Base-by-base conservation (phyloP, 2,113 vertebrate species). In the Poeciliopsis occidentalis region DNA sequence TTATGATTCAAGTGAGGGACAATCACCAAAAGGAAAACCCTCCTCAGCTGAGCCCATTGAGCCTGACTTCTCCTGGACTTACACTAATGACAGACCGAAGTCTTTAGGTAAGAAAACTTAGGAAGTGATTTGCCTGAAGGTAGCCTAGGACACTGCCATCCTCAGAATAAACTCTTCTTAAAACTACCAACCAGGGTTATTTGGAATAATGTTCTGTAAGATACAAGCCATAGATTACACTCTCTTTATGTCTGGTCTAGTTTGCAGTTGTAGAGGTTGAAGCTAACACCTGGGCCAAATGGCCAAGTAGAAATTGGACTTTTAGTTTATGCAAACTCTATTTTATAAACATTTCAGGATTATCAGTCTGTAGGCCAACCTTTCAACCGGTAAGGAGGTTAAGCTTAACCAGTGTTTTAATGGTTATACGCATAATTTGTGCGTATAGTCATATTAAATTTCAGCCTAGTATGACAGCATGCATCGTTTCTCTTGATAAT, bases 71-170 rank as follows among this genome's bases (percentile, higher is more conserved):
- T 86, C 90, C 79, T 94, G 93, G 85, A 80, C 87, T 76, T 92
- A 94, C 71, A 88, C 90, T 79, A 95, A 84, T 1, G 95, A 96
- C 89, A 95, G 96, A 74, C 95, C 95, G 62, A 97, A 95, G 91
- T 96, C 96, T 74, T 79, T 95, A 83, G 96, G 97, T 97, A 92
- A 95, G 95, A 80, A 72, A 63, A 34, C 65, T 3, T 2, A 37
- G 47, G 15, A 69, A 30, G 60, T 31, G 22, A 67, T 39, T 47
- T 19, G 19, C 17, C 41, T 22, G 54, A 31, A 65, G 32, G 29
- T 39, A 13, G 13, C 15, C 3, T 44, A 15, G 13, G 19, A 54
- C 47, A 24, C 47, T 22, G 22, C 19, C 19, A 54, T 44, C 44
- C 15, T 19, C 22, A 24, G 15, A 54, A 54, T 54, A 19, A 7